Base-by-base conservation (phyloP, 2,797 vertebrate species). In the Falco berigora region DNA sequence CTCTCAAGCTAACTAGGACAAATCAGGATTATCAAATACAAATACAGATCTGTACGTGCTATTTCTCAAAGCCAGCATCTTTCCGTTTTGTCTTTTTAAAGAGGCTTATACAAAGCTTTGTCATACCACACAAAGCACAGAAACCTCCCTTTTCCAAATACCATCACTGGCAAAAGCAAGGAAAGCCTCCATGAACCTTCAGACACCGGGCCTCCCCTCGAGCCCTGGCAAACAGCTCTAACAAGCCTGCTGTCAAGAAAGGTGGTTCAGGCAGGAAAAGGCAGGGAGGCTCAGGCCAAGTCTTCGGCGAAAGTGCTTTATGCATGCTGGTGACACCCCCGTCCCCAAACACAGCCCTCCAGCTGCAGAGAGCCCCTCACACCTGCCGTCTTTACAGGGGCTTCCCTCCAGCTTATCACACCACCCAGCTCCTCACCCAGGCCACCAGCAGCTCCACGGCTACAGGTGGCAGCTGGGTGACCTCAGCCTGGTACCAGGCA, bases 11-110 rank as follows among this genome's bases (percentile, higher is more conserved):
- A 95, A 94, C 76, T 95, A 78, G 96, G 92, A 90, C 95, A 91
- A 92, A 91, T 75, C 61, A 86, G 75, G 76, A 92, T 95, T 96
- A 96, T 88, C 84, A 94, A 92, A 84, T 38, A 91, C 47, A 92
- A 86, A 86, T 28, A 73, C 61, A 81, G 80, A 90, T 80, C 85
- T 91, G 14, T 58, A 68, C 28, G 24, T 47, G 78, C 75, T 55
- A 0, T 49, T 58, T 74, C 76, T 90, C 53, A 92, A 93, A 96
- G 73, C 34, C 15, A 8, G 73, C 34, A 74, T 61, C 56, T 94
- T 95, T 89, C 87, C 66, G 42, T 88, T 94, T 89, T 88, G 55
- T 59, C 68, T 68, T 88, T 77, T 90, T 76, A 79, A 86, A 87
- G 14, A 74, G 38, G 36, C 56, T 78, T 64, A 84, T 82, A 59